Conservation (phyloP, 1,140 invertebrate genomes). For the Tetramorium alpestre region DNA sequence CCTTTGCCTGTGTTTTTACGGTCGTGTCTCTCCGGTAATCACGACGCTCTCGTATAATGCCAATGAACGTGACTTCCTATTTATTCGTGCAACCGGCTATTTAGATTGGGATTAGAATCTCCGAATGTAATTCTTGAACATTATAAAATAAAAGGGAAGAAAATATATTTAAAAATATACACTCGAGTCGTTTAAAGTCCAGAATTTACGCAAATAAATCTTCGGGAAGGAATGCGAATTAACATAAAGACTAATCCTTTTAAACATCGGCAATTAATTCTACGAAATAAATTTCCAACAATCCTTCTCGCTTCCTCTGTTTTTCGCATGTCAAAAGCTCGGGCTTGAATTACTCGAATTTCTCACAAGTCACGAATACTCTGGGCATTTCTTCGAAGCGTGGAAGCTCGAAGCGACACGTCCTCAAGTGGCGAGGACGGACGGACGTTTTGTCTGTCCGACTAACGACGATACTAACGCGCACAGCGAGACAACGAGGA, state of each 20-base stretch:
- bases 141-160: neutral
- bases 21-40: neutral
- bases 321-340: neutral
- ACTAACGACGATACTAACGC: constrained; percentile 50
- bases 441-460: neutral
- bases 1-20: neutral
- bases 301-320: neutral
- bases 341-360: neutral
- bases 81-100: neutral
- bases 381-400: neutral
- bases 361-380: neutral
- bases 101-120: neutral
- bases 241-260: neutral
- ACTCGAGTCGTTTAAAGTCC: neutral
- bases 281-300: neutral
- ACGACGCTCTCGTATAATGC: neutral
- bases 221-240: neutral
- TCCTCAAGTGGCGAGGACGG: neutral
- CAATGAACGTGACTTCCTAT: neutral
- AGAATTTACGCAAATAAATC: neutral
- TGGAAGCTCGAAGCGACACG: neutral
- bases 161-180: neutral
- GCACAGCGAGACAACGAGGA: constrained; percentile 10
- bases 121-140: neutral
- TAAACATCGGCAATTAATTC: neutral